Conservation (phyloP, 2,797 vertebrate genomes). For the Oryzias sinensis region DNA sequence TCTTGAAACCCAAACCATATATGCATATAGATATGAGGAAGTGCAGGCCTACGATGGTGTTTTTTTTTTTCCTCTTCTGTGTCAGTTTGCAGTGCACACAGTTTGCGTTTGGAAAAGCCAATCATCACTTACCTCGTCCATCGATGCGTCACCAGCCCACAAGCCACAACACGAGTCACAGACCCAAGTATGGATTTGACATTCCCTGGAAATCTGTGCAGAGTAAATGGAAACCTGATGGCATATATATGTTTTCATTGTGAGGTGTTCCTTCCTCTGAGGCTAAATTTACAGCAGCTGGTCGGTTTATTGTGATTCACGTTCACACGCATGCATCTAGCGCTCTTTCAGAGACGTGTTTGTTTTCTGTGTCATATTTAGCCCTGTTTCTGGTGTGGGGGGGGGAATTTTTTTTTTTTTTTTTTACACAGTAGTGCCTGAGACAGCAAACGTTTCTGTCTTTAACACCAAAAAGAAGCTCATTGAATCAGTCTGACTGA, state of each 20-base stretch:
- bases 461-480: conserved; percentile 15
- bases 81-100: neutral
- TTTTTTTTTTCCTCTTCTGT: neutral
- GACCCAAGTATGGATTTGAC: conserved; percentile 50
- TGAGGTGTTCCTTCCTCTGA: conserved; percentile 12
- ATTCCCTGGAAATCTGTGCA: conserved; percentile 37
- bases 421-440: conserved; percentile 14
- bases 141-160: conserved; percentile 19
- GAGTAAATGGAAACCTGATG: conserved; percentile 45
- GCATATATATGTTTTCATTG: conserved; percentile 10
- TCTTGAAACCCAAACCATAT: neutral
- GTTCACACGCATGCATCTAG: neutral
- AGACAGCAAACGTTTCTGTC: conserved; percentile 25
- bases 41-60: neutral
- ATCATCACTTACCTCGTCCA: conserved; percentile 1
- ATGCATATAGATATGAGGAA: conserved; percentile 6
- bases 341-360: conserved; percentile 4
- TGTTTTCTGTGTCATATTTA: conserved; percentile 21
- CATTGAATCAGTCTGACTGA: neutral
- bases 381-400: neutral
- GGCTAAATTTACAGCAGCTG: conserved; percentile 1
- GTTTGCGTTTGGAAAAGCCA: neutral
- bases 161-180: conserved; percentile 50
- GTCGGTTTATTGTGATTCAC: conserved; percentile 15
- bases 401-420: neutral